Percentiles rank a stretch among this genome's conserved stretches.
Evolutionary conservation across 2,888 invertebrate genomes (phyloP).

Genomic region (Anaspis maculata): DNA sequence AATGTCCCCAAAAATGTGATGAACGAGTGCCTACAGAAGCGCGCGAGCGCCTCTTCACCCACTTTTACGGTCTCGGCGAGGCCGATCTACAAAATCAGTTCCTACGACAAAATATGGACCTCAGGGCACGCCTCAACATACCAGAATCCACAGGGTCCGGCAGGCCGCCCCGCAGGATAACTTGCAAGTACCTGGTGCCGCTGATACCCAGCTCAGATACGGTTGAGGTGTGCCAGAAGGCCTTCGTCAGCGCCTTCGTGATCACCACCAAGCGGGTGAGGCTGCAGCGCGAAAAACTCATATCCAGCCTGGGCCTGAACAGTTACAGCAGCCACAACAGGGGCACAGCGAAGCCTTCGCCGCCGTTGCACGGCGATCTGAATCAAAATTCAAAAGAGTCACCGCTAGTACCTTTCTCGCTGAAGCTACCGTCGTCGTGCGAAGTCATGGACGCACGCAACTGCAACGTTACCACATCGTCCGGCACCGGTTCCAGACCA

Average conservation of each 20-base stretch:
- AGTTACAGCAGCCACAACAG: conserved; percentile 40
- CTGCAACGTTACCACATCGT: conserved; percentile 5
- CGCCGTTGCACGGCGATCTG: not conserved
- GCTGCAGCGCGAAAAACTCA: conserved; percentile 45
- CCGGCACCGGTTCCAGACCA: conserved; percentile 18
- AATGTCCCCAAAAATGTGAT: conserved; percentile 48
- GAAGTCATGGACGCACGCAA: conserved; percentile 17
- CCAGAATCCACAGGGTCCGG: conserved; percentile 34
- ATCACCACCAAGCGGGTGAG: conserved; percentile 48
- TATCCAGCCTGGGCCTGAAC: conserved; percentile 41
- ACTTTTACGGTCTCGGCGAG: conserved; percentile 45
- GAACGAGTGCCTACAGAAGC: conserved; percentile 43
- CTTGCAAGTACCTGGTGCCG: conserved; percentile 47
- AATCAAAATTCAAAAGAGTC: conserved; percentile 11
- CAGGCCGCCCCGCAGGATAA: conserved; percentile 42
- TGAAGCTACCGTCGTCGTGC: conserved; percentile 17
- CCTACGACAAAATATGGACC: conserved; percentile 45
- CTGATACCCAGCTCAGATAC: conserved; percentile 30
- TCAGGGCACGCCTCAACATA: conserved; percentile 40
- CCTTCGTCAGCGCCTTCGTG: conserved; percentile 48
- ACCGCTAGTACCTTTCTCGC: conserved; percentile 16
- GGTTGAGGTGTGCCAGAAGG: conserved; percentile 48
- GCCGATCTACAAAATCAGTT: conserved; percentile 45
- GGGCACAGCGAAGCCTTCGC: conserved; percentile 5
- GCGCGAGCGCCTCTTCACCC: conserved; percentile 42